Conservation (phyloP, 2,797 vertebrate genomes). For the Pseudotriccus pelzelni region DNA sequence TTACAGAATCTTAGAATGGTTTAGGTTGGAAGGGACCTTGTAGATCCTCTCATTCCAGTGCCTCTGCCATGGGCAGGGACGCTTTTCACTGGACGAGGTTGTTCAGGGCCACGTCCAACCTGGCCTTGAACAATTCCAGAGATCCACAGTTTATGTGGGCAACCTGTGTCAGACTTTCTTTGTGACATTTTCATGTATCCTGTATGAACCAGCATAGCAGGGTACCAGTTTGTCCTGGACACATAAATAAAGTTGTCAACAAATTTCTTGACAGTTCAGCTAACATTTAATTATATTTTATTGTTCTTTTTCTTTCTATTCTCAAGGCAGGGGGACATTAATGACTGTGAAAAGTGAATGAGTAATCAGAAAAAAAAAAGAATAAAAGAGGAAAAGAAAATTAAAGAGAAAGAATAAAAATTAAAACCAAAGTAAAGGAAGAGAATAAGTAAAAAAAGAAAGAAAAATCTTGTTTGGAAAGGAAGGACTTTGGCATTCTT, state of each 20-base stretch:
- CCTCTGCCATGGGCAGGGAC: not conserved
- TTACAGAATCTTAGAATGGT: not conserved
- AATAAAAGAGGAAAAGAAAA: not conserved
- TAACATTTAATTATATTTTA: not conserved
- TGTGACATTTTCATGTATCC: not conserved
- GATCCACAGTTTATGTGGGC: not conserved
- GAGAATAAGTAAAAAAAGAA: not conserved
- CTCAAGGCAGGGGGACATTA: not conserved
- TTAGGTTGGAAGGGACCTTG: not conserved
- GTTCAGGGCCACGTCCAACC: not conserved
- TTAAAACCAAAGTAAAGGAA: not conserved
- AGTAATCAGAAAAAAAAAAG: not conserved
- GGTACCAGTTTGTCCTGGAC: not conserved
- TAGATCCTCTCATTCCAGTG: not conserved
- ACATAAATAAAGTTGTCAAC: not conserved
- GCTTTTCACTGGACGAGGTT: not conserved
- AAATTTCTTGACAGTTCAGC: not conserved
- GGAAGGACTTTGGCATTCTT: slow-evolving; percentile 40
- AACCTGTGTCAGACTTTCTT: rapidly evolving
- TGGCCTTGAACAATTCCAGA: not conserved
- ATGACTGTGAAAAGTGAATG: not conserved
- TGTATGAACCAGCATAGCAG: not conserved
- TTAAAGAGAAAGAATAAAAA: not conserved
- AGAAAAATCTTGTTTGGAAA: not conserved
- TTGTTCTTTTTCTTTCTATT: not conserved